These are phyloP conservation scores for Petrocephalus sullivani DNA, from an alignment of 2,797 vertebrate genomes.

Conservation along the genomic window DNA sequence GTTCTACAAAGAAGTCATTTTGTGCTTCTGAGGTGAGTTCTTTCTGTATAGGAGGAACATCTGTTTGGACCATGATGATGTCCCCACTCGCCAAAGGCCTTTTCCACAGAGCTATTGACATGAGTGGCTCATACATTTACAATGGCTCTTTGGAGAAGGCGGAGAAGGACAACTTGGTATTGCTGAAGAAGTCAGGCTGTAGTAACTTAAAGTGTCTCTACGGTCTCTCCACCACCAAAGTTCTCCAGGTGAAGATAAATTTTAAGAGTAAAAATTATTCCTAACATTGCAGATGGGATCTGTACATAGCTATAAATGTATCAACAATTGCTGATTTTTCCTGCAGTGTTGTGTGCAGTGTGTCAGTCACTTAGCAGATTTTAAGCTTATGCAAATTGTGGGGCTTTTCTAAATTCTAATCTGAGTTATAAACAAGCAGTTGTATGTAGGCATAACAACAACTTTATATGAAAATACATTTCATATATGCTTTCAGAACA, in stretches of 20 bases:
- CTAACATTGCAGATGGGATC: neutral
- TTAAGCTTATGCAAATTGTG: neutral
- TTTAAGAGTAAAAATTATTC: neutral
- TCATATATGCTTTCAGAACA: neutral
- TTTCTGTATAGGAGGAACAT: slow-evolving; percentile 56
- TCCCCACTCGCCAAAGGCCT: slow-evolving; percentile 64
- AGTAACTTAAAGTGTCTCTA: slow-evolving; percentile 52
- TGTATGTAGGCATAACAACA: neutral
- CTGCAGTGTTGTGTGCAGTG: neutral
- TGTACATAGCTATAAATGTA: neutral
- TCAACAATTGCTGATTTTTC: neutral
- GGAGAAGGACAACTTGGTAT: slow-evolving; percentile 58
- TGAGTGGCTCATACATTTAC: slow-evolving; percentile 61
- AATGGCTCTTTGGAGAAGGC: slow-evolving; percentile 53
- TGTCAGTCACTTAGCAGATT: neutral
- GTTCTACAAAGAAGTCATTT: neutral
- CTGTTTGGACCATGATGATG: slow-evolving; percentile 67
- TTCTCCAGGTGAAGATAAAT: slow-evolving; percentile 57
- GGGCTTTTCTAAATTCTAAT: neutral
- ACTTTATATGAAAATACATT: neutral
- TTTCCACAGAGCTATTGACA: slow-evolving; percentile 65
- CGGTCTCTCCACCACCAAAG: slow-evolving; percentile 40
- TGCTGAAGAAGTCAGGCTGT: slow-evolving; percentile 60
- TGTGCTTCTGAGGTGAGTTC: neutral
- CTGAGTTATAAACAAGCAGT: neutral